phyloP scores from a whole-genome alignment of 2,113 vertebrate species.

The Oryzias melastigma region DNA sequence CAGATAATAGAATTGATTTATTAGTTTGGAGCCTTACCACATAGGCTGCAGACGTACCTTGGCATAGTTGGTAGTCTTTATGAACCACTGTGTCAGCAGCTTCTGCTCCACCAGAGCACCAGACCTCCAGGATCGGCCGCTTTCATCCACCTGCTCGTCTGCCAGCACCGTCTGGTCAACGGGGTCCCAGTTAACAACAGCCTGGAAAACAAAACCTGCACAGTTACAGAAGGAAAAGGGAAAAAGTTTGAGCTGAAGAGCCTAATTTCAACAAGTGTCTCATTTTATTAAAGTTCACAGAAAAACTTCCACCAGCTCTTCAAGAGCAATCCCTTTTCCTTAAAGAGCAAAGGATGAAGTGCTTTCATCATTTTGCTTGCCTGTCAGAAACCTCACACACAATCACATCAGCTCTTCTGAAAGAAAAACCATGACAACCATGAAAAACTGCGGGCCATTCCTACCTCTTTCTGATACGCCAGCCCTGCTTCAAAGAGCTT shows the following conservation, averaged over 20 bases:
- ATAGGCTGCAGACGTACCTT: conserved; percentile 77
- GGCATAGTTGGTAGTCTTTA: conserved; percentile 93
- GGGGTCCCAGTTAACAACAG: conserved; percentile 96
- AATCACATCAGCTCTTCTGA: conserved; percentile 14
- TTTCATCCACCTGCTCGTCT: conserved; percentile 95
- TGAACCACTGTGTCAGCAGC: conserved; percentile 95
- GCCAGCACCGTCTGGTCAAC: conserved; percentile 95
- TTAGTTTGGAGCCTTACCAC: not conserved
- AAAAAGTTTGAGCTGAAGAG: conserved; percentile 38
- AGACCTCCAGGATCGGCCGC: conserved; percentile 91
- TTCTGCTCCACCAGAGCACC: conserved; percentile 93
- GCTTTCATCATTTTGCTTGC: conserved; percentile 25
- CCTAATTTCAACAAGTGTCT: conserved; percentile 33
- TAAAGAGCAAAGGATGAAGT: conserved; percentile 5
- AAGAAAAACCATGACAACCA: conserved; percentile 4
- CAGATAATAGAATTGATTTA: too few species aligned
- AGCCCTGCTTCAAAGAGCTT: conserved; percentile 91
- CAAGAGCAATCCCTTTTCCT: conserved; percentile 17
- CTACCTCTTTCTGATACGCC: conserved; percentile 96
- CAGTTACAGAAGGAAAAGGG: conserved; percentile 19
- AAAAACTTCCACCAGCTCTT: conserved; percentile 18
- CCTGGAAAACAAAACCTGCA: conserved; percentile 71
- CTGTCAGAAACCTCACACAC: conserved; percentile 15
- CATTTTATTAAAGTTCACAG: conserved; percentile 45
- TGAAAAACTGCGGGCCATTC: conserved; percentile 35